phyloP scores from a whole-genome alignment of 2,797 vertebrate genomes.

The Bradypodion ventrale region DNA sequence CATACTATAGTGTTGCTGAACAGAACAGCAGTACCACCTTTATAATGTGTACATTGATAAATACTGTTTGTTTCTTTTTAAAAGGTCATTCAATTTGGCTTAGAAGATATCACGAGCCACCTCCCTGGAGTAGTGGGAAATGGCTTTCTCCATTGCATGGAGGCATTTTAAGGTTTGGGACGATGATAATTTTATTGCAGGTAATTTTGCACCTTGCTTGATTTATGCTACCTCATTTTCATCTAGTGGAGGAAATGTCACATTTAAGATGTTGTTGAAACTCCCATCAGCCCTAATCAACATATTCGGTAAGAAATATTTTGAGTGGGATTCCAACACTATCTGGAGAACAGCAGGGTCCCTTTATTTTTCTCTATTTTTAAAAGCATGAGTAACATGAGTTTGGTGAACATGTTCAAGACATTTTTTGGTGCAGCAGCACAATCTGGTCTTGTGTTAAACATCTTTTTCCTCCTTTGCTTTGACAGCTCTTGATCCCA shows the following conservation, averaged over 20 bases:
- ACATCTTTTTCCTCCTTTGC: conserved; percentile 37
- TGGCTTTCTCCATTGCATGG: conserved; percentile 76
- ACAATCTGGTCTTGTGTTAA: conserved; percentile 17
- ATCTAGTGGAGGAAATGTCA: neutral
- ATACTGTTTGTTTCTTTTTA: conserved; percentile 35
- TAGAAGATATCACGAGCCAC: conserved; percentile 66
- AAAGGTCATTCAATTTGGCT: conserved; percentile 92
- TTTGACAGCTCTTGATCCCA: conserved; percentile 91
- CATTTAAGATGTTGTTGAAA: neutral
- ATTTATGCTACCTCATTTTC: neutral
- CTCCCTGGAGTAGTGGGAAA: conserved; percentile 77
- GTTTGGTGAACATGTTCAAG: neutral
- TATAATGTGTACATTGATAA: conserved; percentile 39
- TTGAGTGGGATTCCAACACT: neutral
- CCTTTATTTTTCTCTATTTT: neutral
- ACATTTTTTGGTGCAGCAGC: neutral
- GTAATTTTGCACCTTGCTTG: conserved; percentile 70
- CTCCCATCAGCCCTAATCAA: no score
- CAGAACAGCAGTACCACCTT: neutral
- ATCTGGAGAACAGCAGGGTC: neutral
- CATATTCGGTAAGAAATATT: neutral
- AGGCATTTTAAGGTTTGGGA: conserved; percentile 95
- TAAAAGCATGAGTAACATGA: neutral
- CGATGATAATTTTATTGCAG: conserved; percentile 97
- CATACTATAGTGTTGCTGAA: neutral